A percentile compares a stretch with the other conserved stretches of the same genome.
phyloP scores from a whole-genome alignment of 2,888 invertebrate species.

The Ormyrus rosae region DNA sequence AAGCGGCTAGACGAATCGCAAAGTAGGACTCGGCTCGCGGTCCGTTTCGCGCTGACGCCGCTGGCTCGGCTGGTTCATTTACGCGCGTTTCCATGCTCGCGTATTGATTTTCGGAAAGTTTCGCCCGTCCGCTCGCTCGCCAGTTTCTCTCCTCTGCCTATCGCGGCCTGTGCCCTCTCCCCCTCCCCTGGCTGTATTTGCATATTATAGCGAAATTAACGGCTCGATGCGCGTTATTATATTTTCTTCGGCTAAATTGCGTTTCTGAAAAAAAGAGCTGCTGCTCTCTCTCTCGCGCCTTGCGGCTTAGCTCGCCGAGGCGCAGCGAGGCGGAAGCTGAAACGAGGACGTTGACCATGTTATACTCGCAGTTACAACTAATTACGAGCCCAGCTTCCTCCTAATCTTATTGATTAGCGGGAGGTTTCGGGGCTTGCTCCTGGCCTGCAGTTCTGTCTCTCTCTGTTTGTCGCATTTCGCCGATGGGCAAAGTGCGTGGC shows the following conservation, averaged over 20 bases:
- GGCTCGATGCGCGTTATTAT: slow-evolving; percentile 49
- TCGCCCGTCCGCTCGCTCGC: slow-evolving; percentile 51
- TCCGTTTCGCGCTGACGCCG: slow-evolving; percentile 3
- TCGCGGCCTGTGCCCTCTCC: background rate
- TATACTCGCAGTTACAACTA: slow-evolving; percentile 51
- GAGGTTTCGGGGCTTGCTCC: no score
- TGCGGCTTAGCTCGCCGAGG: slow-evolving; percentile 38
- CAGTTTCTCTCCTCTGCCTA: slow-evolving; percentile 45
- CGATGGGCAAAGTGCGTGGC: background rate
- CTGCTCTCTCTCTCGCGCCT: background rate
- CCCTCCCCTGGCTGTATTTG: slow-evolving; percentile 25
- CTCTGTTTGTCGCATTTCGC: no score
- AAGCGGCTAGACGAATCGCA: slow-evolving; percentile 34
- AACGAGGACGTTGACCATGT: slow-evolving; percentile 61
- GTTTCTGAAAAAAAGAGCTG: background rate
- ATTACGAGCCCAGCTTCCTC: background rate
- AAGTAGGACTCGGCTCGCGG: slow-evolving; percentile 51
- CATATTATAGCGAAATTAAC: slow-evolving; percentile 56
- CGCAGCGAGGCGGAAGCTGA: slow-evolving; percentile 60
- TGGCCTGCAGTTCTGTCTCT: no score
- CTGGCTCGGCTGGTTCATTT: slow-evolving; percentile 52
- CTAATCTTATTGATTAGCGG: no score
- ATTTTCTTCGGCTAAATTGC: background rate
- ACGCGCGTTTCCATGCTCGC: slow-evolving; percentile 59
- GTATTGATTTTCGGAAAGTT: slow-evolving; percentile 61